phyloP scores from a whole-genome alignment of 2,888 invertebrate species.

The Neelides folsomi region DNA sequence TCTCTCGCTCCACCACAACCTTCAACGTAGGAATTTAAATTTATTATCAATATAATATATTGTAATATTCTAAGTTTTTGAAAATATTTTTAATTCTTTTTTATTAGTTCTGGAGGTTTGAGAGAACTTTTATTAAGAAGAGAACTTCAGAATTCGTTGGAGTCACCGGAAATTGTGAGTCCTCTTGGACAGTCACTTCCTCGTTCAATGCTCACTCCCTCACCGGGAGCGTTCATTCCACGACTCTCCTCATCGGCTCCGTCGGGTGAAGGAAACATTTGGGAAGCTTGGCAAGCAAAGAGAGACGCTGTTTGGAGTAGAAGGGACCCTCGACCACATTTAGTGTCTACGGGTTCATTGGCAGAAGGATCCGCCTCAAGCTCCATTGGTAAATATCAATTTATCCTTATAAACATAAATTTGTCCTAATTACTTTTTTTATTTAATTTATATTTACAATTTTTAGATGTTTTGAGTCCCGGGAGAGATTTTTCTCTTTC shows the following conservation, averaged over 20 bases:
- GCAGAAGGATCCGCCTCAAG: slow-evolving; percentile 46
- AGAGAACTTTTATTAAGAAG: slow-evolving; percentile 27
- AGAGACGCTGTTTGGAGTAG: slow-evolving; percentile 69
- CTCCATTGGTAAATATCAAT: slow-evolving; percentile 5
- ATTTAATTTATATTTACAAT: neutral
- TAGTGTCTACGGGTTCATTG: slow-evolving; percentile 65
- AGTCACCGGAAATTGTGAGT: slow-evolving; percentile 37
- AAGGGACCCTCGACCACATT: slow-evolving; percentile 71
- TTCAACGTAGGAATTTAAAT: neutral
- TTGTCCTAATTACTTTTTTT: neutral
- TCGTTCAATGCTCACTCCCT: slow-evolving; percentile 38
- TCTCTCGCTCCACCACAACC: slow-evolving; percentile 5
- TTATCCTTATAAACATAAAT: neutral
- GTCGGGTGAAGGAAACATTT: slow-evolving; percentile 54
- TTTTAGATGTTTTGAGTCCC: slow-evolving; percentile 60
- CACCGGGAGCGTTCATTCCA: slow-evolving; percentile 38
- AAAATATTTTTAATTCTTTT: neutral
- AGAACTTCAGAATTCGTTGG: slow-evolving; percentile 34
- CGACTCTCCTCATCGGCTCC: slow-evolving; percentile 76
- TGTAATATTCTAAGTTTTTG: too few relatives aligned
- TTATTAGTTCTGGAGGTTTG: slow-evolving; percentile 21
- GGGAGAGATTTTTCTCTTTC: slow-evolving; percentile 39
- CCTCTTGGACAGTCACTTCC: slow-evolving; percentile 38
- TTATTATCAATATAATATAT: too few relatives aligned
- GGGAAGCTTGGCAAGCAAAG: slow-evolving; percentile 32